These are phyloP conservation scores for Mimumesa dahlbomi DNA, from an alignment of 2,888 invertebrate species.

Conservation along the genomic window DNA sequence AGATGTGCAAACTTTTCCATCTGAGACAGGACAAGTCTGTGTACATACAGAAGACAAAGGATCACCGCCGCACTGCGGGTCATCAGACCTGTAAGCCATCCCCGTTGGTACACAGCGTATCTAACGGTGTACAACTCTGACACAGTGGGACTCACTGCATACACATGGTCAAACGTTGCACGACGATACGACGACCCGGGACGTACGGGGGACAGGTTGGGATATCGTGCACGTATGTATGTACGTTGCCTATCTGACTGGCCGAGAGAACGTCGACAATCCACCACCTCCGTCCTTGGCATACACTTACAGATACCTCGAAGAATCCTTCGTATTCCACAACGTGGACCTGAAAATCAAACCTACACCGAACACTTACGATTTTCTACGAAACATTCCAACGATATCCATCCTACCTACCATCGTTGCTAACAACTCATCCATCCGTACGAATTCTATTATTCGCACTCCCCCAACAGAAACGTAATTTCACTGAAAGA, in stretches of 20 bases:
- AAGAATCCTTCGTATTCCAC: constrained; percentile 8
- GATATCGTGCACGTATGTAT: constrained; percentile 46
- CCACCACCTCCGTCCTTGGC: constrained; percentile 53
- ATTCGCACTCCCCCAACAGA: too few relatives aligned
- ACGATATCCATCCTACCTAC: too few relatives aligned
- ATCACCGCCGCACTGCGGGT: constrained; percentile 28
- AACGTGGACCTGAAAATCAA: too few relatives aligned
- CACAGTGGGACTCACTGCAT: constrained; percentile 14
- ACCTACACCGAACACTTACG: constrained; percentile 23
- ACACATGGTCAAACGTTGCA: constrained; percentile 11
- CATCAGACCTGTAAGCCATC: constrained; percentile 25
- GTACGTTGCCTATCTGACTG: constrained; percentile 52
- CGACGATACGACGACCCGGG: neutral
- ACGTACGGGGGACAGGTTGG: constrained; percentile 29
- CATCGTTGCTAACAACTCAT: too few relatives aligned
- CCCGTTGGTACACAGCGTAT: constrained; percentile 22
- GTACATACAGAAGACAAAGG: neutral
- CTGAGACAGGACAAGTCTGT: too few relatives aligned
- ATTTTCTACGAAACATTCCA: constrained; percentile 2
- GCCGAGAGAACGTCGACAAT: constrained; percentile 56
- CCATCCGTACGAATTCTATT: too few relatives aligned
- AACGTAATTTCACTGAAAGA: too few relatives aligned
- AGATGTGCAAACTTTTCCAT: too few relatives aligned
- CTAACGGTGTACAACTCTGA: constrained; percentile 7
- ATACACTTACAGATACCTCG: constrained; percentile 48